Evolutionary conservation across 2,888 invertebrate genomes (phyloP).

Genomic region (Cephus pygmeus): DNA sequence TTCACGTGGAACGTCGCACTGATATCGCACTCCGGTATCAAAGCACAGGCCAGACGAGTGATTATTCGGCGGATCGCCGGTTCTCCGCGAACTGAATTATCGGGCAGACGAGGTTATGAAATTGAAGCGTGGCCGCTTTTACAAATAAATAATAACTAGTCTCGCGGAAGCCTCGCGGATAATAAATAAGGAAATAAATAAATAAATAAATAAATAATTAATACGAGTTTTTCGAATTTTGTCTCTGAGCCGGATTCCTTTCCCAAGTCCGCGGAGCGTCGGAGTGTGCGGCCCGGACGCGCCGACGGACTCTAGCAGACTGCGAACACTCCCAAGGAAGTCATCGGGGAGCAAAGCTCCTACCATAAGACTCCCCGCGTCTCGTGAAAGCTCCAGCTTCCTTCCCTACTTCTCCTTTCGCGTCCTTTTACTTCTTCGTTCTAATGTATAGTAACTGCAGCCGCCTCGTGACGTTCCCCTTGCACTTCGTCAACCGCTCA

Average conservation of each 20-base stretch:
- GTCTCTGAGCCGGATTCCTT: not conserved
- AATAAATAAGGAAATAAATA: conserved; percentile 17
- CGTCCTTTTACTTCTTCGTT: conserved; percentile 30
- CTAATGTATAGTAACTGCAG: not conserved
- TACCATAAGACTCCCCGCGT: not conserved
- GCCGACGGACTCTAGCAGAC: conserved; percentile 48
- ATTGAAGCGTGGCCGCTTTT: not conserved
- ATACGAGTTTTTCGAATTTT: not conserved
- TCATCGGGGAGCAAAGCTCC: not conserved
- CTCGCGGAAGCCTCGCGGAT: not conserved
- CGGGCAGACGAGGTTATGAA: not conserved
- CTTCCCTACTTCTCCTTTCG: conserved; percentile 23
- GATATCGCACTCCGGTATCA: not conserved
- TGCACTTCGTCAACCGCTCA: not conserved
- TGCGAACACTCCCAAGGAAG: conserved; percentile 30
- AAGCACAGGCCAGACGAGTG: not conserved
- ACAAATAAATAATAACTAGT: not conserved
- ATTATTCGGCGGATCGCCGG: not conserved
- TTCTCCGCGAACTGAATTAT: not conserved
- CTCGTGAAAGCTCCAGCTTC: conserved; percentile 8
- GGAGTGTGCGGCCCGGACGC: conserved; percentile 30
- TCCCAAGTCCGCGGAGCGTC: conserved; percentile 2
- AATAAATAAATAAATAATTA: conserved; percentile 11
- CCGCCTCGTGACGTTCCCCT: not conserved
- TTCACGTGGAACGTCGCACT: conserved; percentile 21